phyloP scores from a whole-genome alignment of 2,113 vertebrate genomes.

The Paradoxurus hermaphroditus region DNA sequence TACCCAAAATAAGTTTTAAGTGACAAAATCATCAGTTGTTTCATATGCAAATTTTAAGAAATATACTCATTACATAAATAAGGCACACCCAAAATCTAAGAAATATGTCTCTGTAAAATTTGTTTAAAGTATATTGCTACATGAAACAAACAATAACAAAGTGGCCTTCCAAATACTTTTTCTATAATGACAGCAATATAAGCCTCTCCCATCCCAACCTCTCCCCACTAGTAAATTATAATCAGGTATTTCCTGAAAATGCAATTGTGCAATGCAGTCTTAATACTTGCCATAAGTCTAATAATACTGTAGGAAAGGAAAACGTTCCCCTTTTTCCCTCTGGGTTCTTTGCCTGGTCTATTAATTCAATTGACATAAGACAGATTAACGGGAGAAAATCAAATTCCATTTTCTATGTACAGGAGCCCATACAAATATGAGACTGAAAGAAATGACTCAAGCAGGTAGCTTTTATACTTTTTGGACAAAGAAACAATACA shows the following conservation, averaged over 20 bases:
- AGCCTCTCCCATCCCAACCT: accelerated
- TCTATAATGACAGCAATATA: neutral
- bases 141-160: neutral
- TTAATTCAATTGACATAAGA: neutral
- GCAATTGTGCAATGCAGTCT: neutral
- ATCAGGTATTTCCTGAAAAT: neutral
- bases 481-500: neutral
- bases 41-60: neutral
- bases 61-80: neutral
- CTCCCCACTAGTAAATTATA: neutral
- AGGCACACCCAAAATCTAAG: neutral
- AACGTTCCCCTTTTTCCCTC: neutral
- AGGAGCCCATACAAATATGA: neutral
- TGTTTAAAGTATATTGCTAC: neutral
- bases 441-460: neutral
- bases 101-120: neutral
- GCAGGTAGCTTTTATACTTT: neutral
- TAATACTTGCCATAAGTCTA: neutral
- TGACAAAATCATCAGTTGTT: neutral
- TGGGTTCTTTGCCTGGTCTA: neutral
- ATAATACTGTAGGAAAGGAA: neutral
- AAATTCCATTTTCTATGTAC: neutral
- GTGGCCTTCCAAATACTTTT: neutral
- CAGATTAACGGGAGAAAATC: neutral
- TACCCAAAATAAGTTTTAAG: neutral